Conservation (phyloP, 2,888 invertebrate genomes). For the Prenolepis imparis region DNA sequence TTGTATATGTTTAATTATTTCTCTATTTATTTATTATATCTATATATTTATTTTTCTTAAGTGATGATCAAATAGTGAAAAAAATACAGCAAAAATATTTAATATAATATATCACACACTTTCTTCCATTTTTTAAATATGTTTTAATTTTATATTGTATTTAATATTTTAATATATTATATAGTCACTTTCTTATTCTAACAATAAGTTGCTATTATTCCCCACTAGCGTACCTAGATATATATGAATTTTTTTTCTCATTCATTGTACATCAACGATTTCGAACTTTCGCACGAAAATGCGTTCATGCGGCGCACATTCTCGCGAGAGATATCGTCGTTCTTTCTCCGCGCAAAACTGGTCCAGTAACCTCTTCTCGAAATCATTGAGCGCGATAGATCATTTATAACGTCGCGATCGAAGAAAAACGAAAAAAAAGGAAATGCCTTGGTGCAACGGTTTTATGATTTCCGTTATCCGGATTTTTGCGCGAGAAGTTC, state of each 20-base stretch:
- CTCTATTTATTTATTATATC: not conserved
- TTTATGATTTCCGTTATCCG: slow-evolving; percentile 51
- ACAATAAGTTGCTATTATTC: not conserved
- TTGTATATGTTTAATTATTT: not conserved
- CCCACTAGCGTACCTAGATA: not conserved
- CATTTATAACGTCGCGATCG: slow-evolving; percentile 39
- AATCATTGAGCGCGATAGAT: slow-evolving; percentile 18
- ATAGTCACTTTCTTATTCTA: slow-evolving; percentile 4
- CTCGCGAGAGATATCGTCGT: slow-evolving; percentile 22
- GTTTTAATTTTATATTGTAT: not conserved
- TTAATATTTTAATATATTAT: slow-evolving; percentile 17
- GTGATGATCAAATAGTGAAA: not conserved
- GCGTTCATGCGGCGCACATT: not conserved
- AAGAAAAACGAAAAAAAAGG: slow-evolving; percentile 29
- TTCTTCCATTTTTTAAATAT: not conserved
- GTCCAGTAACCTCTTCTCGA: slow-evolving; percentile 51
- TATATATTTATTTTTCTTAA: not conserved
- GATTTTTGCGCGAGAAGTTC: slow-evolving; percentile 20
- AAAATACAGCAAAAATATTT: not conserved
- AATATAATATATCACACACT: slow-evolving; percentile 10
- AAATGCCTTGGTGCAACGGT: slow-evolving; percentile 48
- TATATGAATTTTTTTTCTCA: slow-evolving; percentile 5
- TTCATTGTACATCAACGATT: not conserved
- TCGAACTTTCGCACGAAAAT: slow-evolving; percentile 28
- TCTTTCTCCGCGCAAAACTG: slow-evolving; percentile 41